These are phyloP conservation scores for Uloborus diversus DNA, from an alignment of 1,140 invertebrate genomes.

Conservation along the genomic window DNA sequence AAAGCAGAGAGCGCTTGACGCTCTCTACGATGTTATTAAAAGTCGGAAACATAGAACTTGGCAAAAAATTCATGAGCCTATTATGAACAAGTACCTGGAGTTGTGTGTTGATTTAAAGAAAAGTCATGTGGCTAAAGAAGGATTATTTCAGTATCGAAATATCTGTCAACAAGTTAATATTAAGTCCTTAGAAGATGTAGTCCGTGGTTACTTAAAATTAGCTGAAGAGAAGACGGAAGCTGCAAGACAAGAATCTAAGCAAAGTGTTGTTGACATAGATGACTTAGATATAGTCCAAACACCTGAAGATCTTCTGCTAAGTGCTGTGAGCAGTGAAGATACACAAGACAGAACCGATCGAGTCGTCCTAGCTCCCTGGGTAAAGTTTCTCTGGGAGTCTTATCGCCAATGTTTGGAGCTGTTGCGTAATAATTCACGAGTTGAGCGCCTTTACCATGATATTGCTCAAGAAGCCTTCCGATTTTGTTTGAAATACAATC, in stretches of 20 bases:
- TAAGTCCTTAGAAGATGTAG: slow-evolving; percentile 92
- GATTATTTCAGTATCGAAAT: slow-evolving; percentile 97
- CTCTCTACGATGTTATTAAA: slow-evolving; percentile 98
- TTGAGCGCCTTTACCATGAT: slow-evolving; percentile 95
- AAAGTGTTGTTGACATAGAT: slow-evolving; percentile 91
- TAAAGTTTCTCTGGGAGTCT: slow-evolving; percentile 99
- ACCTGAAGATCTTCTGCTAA: slow-evolving; percentile 81
- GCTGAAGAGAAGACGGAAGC: slow-evolving; percentile 96
- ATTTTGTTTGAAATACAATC: slow-evolving; percentile 97
- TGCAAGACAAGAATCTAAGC: slow-evolving; percentile 91
- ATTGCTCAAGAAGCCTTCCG: slow-evolving; percentile 94
- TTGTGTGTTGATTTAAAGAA: slow-evolving; percentile 98
- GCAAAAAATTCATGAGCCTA: slow-evolving; percentile 96
- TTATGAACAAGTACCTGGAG: slow-evolving; percentile 99
- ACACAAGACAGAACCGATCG: slow-evolving; percentile 96
- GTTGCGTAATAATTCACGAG: slow-evolving; percentile 87
- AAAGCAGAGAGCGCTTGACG: slow-evolving; percentile 93
- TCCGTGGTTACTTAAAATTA: slow-evolving; percentile 89
- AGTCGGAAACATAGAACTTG: slow-evolving; percentile 97
- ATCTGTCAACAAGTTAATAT: slow-evolving; percentile 98
- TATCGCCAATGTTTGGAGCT: slow-evolving; percentile 98
- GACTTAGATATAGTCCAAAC: slow-evolving; percentile 97
- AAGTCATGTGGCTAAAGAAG: slow-evolving; percentile 98
- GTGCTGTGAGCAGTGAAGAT: slow-evolving; percentile 96
- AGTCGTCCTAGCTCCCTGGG: slow-evolving; percentile 97